These are phyloP conservation scores for Philopedon plagiatum DNA, from an alignment of 2,888 invertebrate genomes.

Conservation along the genomic window DNA sequence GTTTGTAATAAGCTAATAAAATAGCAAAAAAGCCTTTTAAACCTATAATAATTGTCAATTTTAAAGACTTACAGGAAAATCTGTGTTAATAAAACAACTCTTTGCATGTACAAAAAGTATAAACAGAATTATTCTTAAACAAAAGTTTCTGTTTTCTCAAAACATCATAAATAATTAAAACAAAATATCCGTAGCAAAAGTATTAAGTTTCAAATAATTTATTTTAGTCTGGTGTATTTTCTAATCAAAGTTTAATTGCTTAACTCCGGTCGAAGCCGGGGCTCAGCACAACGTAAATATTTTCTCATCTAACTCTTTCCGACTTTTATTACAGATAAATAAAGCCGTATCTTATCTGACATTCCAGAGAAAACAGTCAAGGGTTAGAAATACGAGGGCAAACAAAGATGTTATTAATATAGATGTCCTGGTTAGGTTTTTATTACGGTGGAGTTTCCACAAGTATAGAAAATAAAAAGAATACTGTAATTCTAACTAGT, in stretches of 20 bases:
- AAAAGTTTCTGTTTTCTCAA: neutral
- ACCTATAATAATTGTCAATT: too few species aligned
- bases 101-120: neutral
- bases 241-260: conserved; percentile 40
- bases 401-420: neutral
- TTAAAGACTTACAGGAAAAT: too few species aligned
- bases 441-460: too few species aligned
- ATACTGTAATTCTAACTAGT: too few species aligned
- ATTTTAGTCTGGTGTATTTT: conserved; percentile 26
- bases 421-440: too few species aligned
- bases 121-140: neutral
- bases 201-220: conserved; percentile 6
- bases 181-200: neutral
- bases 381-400: conserved; percentile 8
- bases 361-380: conserved; percentile 25
- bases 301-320: conserved; percentile 39
- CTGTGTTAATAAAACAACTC: too few species aligned
- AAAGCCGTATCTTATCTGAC: conserved; percentile 52
- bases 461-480: too few species aligned
- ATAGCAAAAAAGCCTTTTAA: too few species aligned
- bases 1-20: too few species aligned
- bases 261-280: conserved; percentile 20
- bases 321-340: conserved; percentile 48
- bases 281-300: conserved; percentile 41
- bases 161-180: neutral